Evolutionary conservation across 2,797 vertebrate species (phyloP).

Genomic region (Pangasius larnaudii): DNA sequence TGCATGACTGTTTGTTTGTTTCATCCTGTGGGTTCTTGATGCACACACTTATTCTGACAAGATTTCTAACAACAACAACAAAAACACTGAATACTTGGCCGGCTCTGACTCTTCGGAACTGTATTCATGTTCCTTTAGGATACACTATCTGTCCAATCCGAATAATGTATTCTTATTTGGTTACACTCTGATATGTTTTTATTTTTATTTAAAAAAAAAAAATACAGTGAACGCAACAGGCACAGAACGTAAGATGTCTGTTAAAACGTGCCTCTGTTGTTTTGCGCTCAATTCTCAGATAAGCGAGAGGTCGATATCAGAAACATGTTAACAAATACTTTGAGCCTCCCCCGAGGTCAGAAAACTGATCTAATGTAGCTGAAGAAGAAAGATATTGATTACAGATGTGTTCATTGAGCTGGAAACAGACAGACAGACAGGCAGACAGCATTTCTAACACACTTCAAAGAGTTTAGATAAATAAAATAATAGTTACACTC

Average conservation of each 20-base stretch:
- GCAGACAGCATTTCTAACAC: not conserved
- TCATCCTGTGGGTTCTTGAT: not conserved
- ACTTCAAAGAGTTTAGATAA: not conserved
- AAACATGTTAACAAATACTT: constrained; percentile 1
- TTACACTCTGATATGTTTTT: too few relatives aligned
- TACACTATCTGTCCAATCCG: too few relatives aligned
- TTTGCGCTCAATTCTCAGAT: not conserved
- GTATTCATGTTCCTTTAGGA: too few relatives aligned
- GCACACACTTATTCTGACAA: too few relatives aligned
- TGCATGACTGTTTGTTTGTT: not conserved
- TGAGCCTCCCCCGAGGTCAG: not conserved
- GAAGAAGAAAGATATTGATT: not conserved
- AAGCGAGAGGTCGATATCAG: not conserved
- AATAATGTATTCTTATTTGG: too few relatives aligned
- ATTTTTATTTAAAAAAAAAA: not conserved
- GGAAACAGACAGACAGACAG: not conserved
- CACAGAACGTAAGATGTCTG: not conserved
- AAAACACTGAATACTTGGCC: not conserved
- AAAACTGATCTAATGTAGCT: not conserved
- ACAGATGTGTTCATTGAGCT: not conserved
- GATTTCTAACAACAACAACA: not conserved
- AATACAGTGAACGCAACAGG: not conserved
- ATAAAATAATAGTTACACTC: not conserved
- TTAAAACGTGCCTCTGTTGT: not conserved
- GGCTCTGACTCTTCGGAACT: too few relatives aligned